Evolutionary conservation across 2,113 vertebrate species (phyloP), one percentile per base, ranked within the genome.

Genomic region (Pseudorhombus dupliciocellatus): DNA sequence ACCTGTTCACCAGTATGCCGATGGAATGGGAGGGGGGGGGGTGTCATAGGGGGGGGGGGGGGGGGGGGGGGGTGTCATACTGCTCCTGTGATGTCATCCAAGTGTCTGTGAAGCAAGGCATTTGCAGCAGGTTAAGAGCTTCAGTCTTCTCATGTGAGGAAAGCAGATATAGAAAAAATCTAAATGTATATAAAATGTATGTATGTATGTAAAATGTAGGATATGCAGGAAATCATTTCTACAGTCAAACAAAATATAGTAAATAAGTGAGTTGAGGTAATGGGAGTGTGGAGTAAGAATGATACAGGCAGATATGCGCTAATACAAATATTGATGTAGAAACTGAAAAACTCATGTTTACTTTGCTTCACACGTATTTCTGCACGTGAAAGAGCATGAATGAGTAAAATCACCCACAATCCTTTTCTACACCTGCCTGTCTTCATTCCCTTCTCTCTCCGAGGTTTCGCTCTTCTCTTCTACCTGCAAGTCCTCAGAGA

Each of bases 401-500:
- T 60, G 70, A 61, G 28, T 31, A 37, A 57, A n/a, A 69, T 20
- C 7, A 18, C 28, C 40, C 55, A 50, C 40, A 54, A 48, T 8
- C 24, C 5, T 60, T 53, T 55, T 73, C 48, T 48, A 52, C 65
- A 64, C 51, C 73, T 76, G 58, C 21, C 48, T n/a, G 42, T 78
- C 52, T 79, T 86, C 50, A 64, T 55, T 68, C 28, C 18, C 16
- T 75, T 26, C 9, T 25, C 9, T 25, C 44, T 51, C 51, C 12
- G 57, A 65, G 40, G 64, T 74, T 77, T 83, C 8, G 59, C 69
- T 61, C 54, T 26, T 61, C 57, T 77, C 63, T 63, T 64, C 44
- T 69, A 42, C 58, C 79, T 79, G 44, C 12, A 31, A 66, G 54
- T 64, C 68, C 50, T 63, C 28, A 22, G 53, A 80, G 58, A 68